Conservation (phyloP, 1,140 invertebrate species). For the Pomacea maculata region DNA sequence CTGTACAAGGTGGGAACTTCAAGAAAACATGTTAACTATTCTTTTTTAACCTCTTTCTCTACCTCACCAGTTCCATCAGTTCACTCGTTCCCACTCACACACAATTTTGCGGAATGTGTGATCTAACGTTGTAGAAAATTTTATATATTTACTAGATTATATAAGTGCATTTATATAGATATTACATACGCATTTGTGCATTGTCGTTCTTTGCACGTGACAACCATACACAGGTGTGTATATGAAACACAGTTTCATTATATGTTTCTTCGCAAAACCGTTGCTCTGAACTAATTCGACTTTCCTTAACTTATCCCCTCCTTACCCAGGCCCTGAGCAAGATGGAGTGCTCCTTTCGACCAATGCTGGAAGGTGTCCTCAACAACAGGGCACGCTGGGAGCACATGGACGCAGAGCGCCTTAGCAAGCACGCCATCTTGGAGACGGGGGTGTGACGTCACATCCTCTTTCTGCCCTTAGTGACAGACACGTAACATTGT, state of each 20-base stretch:
- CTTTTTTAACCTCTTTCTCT: too few relatives aligned
- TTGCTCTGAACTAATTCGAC: too few relatives aligned
- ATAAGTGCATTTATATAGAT: not conserved
- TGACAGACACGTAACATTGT: too few relatives aligned
- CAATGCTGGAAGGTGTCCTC: conserved; percentile 51
- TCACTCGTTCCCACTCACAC: too few relatives aligned
- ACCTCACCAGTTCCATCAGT: too few relatives aligned
- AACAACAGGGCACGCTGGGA: conserved; percentile 54
- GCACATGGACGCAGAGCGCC: conserved; percentile 45
- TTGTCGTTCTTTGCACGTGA: not conserved
- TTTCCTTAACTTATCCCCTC: not conserved
- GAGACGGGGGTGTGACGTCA: conserved; percentile 41
- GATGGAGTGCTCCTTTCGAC: conserved; percentile 45
- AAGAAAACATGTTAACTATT: not conserved
- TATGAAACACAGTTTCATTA: not conserved
- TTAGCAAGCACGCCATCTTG: conserved; percentile 35
- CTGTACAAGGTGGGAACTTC: conserved; percentile 80
- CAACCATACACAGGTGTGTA: not conserved
- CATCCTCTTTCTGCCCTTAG: too few relatives aligned
- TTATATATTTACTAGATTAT: too few relatives aligned
- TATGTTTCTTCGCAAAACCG: too few relatives aligned
- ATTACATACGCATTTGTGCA: too few relatives aligned
- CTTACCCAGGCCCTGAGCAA: conserved; percentile 42
- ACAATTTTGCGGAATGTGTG: too few relatives aligned
- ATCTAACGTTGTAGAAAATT: too few relatives aligned